Conservation (phyloP, 1,140 invertebrate genomes). For the Pogonomyrmex barbatus region DNA sequence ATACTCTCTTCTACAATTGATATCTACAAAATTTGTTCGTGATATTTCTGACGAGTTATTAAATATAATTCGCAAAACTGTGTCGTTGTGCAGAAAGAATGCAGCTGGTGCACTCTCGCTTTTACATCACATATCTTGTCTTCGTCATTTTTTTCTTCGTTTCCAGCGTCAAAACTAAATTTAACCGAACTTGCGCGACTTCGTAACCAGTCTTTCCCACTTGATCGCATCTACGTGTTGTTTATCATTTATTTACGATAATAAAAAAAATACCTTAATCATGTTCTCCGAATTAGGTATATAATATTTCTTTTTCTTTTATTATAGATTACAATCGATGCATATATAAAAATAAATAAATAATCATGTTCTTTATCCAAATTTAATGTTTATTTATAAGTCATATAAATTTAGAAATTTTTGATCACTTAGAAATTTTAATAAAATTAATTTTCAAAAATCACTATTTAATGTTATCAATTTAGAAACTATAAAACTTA, state of each 20-base stretch:
- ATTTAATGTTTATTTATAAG: not conserved
- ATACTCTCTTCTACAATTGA: not conserved
- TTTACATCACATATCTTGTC: slow-evolving; percentile 53
- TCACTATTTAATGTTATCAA: not conserved
- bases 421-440: not conserved
- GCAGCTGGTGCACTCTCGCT: slow-evolving; percentile 56
- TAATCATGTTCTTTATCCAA: not conserved
- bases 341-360: not conserved
- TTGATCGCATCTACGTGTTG: not conserved
- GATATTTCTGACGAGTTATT: slow-evolving; percentile 48
- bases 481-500: not conserved
- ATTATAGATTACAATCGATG: not conserved
- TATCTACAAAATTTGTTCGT: not conserved
- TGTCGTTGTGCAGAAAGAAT: slow-evolving; percentile 52
- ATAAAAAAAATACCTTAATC: not conserved
- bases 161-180: slow-evolving; percentile 63
- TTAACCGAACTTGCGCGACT: slow-evolving; percentile 64
- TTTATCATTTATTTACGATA: slow-evolving; percentile 24
- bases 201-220: slow-evolving; percentile 41
- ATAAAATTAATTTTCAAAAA: not conserved
- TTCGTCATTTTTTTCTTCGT: slow-evolving; percentile 61
- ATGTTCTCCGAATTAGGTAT: slow-evolving; percentile 39
- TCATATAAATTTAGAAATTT: not conserved
- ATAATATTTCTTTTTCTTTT: not conserved
- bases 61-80: slow-evolving; percentile 52